These are phyloP conservation scores for Naja naja DNA, from an alignment of 2,113 vertebrate species.

Conservation along the genomic window DNA sequence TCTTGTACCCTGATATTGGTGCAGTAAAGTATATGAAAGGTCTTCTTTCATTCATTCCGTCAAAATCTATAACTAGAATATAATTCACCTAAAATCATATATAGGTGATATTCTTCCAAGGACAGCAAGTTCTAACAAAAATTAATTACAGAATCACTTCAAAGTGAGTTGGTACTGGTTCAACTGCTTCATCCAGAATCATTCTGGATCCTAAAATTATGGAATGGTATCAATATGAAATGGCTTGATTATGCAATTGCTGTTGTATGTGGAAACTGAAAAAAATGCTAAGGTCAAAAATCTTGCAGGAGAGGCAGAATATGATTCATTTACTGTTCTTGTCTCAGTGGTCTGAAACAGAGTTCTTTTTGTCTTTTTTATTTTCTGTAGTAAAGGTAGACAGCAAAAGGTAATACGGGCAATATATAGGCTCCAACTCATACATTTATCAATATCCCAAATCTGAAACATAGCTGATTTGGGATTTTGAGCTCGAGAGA, in stretches of 20 bases:
- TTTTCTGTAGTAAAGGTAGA: background rate
- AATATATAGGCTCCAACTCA: background rate
- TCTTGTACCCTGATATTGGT: background rate
- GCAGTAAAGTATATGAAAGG: background rate
- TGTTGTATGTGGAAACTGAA: background rate
- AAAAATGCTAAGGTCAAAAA: background rate
- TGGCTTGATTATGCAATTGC: background rate
- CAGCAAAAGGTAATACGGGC: background rate
- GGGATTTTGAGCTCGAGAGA: background rate
- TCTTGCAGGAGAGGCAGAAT: background rate
- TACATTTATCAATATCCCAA: background rate
- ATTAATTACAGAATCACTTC: background rate
- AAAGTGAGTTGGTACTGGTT: background rate
- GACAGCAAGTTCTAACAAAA: background rate
- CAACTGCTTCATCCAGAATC: background rate
- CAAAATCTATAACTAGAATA: background rate
- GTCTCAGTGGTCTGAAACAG: background rate
- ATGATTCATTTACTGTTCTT: background rate
- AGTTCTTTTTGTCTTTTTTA: background rate
- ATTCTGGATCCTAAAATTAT: background rate
- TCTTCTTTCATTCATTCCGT: background rate
- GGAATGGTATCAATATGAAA: background rate
- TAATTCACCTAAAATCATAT: background rate
- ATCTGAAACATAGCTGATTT: background rate
- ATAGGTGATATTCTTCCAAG: background rate